A percentile compares a stretch with the other conserved stretches of the same genome.
These are phyloP conservation scores for Mythimna lalbum DNA, from an alignment of 2,888 invertebrate genomes.

Conservation along the genomic window DNA sequence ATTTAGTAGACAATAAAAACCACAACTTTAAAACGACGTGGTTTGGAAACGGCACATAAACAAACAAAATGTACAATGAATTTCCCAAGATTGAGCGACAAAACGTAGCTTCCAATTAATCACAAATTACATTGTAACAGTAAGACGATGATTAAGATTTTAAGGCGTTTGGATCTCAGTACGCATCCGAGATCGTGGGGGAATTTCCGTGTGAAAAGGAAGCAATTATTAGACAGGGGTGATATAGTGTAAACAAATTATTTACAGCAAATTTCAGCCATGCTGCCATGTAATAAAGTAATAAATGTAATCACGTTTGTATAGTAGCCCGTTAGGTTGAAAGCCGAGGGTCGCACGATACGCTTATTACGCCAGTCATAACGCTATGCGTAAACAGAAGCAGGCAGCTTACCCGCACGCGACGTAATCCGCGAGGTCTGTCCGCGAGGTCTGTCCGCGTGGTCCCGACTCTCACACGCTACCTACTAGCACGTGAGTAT, in stretches of 20 bases:
- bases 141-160: slow-evolving; percentile 33
- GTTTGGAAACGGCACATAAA: neutral
- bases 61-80: slow-evolving; percentile 2
- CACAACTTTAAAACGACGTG: neutral
- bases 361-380: slow-evolving; percentile 46
- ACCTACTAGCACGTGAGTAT: neutral
- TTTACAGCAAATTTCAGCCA: slow-evolving; percentile 21
- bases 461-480: neutral
- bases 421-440: slow-evolving; percentile 55
- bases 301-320: slow-evolving; percentile 34
- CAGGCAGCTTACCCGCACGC: slow-evolving; percentile 46
- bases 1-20: neutral
- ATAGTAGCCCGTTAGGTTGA: slow-evolving; percentile 10
- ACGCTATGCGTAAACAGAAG: slow-evolving; percentile 49
- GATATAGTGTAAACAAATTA: slow-evolving; percentile 8
- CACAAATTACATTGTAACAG: slow-evolving; percentile 24
- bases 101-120: slow-evolving; percentile 16
- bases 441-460: slow-evolving; percentile 24
- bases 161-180: slow-evolving; percentile 31
- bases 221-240: slow-evolving; percentile 8
- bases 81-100: slow-evolving; percentile 6
- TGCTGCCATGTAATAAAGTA: slow-evolving; percentile 25
- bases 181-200: slow-evolving; percentile 18
- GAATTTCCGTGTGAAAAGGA: slow-evolving; percentile 5
- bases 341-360: slow-evolving; percentile 31